Evolutionary conservation across 1,140 invertebrate species (phyloP).

Genomic region (Drosophila ironensis): DNA sequence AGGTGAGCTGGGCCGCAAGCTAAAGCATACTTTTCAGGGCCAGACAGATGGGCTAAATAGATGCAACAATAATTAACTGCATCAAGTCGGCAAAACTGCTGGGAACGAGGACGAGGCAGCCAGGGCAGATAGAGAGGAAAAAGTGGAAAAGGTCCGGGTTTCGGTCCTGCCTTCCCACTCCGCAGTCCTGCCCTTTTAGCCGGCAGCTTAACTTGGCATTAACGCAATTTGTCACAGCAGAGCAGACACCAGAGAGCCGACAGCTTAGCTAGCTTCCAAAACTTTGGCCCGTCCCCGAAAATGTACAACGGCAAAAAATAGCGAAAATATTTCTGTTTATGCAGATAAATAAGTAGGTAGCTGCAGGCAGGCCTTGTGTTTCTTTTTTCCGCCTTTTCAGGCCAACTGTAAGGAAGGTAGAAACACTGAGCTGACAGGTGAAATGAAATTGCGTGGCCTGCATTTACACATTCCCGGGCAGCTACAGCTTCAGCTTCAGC

Average conservation of each 20-base stretch:
- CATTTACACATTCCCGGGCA: slow-evolving; percentile 35
- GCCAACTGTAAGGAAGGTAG: slow-evolving; percentile 13
- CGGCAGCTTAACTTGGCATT: slow-evolving; percentile 66
- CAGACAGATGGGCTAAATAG: slow-evolving; percentile 51
- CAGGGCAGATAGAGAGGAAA: neutral
- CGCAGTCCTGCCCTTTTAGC: slow-evolving; percentile 3
- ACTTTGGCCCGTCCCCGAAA: slow-evolving; percentile 13
- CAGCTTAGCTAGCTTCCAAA: slow-evolving; percentile 37
- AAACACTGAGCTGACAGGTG: slow-evolving; percentile 62
- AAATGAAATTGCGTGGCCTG: slow-evolving; percentile 51
- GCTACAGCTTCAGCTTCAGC: slow-evolving; percentile 3
- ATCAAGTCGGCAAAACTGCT: slow-evolving; percentile 17
- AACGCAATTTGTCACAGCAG: slow-evolving; percentile 70
- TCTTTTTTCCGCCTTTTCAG: slow-evolving; percentile 29
- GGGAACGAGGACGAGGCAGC: neutral
- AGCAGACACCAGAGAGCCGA: slow-evolving; percentile 35
- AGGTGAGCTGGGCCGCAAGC: neutral
- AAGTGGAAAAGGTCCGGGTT: slow-evolving; percentile 11
- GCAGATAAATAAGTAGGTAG: slow-evolving; percentile 4
- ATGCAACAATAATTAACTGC: slow-evolving; percentile 73
- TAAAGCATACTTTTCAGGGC: slow-evolving; percentile 41
- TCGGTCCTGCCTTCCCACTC: neutral
- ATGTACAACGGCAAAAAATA: neutral
- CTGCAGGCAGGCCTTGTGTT: neutral
- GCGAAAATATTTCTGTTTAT: slow-evolving; percentile 14